Conservation (phyloP, 2,113 vertebrate genomes). For the Oriolus oriolus region DNA sequence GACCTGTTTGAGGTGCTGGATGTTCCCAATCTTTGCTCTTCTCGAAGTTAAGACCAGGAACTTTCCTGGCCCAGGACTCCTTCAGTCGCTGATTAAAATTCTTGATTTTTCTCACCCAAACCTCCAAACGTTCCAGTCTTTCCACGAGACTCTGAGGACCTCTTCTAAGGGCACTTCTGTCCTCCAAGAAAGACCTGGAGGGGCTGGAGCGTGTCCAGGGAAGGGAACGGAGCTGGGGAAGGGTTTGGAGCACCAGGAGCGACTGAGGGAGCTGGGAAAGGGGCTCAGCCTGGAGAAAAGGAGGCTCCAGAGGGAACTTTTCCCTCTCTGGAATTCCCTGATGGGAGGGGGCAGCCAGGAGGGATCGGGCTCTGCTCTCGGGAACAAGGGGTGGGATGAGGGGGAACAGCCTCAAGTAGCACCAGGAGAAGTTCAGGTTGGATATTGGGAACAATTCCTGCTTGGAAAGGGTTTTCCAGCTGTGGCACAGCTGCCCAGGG, state of each 20-base stretch:
- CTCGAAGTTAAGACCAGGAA: neutral
- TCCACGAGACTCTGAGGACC: neutral
- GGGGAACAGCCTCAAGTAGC: rapidly evolving
- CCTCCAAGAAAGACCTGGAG: neutral
- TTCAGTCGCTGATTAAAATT: neutral
- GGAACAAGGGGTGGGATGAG: neutral
- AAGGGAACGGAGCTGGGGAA: neutral
- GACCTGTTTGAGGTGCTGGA: neutral
- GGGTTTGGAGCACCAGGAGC: neutral
- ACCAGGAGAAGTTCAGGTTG: rapidly evolving
- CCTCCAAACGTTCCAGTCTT: neutral
- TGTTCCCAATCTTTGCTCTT: neutral
- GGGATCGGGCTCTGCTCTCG: neutral
- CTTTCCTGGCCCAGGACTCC: neutral
- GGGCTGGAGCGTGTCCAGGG: neutral
- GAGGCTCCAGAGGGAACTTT: neutral
- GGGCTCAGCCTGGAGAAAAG: neutral
- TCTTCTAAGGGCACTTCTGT: neutral
- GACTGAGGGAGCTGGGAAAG: neutral
- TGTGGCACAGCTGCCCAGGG: neutral
- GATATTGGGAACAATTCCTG: neutral
- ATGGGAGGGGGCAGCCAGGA: neutral
- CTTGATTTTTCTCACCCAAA: neutral
- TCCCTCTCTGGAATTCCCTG: neutral
- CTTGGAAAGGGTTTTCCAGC: neutral